phyloP scores from a whole-genome alignment of 2,113 vertebrate species.

The Excalfactoria chinensis region DNA sequence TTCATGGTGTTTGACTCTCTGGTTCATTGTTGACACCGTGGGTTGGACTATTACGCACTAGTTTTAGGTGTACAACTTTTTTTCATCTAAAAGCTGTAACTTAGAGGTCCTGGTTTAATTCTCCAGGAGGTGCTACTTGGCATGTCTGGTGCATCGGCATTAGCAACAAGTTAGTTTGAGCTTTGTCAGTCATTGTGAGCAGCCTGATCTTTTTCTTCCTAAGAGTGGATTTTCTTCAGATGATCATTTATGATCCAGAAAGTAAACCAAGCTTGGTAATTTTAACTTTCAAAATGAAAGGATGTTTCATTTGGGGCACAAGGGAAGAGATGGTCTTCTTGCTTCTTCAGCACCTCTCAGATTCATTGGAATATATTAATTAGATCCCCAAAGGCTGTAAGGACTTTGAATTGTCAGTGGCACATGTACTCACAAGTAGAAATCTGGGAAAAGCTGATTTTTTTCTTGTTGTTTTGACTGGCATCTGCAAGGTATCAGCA shows the following conservation, averaged over 20 bases:
- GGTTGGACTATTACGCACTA: not conserved
- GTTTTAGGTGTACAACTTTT: not conserved
- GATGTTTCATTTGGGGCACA: not conserved
- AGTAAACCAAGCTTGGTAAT: not conserved
- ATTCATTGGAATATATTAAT: slow-evolving; percentile 4
- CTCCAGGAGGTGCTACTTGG: not conserved
- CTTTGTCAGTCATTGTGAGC: not conserved
- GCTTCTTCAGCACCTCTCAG: not conserved
- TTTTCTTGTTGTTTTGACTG: slow-evolving; percentile 15
- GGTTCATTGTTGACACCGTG: not conserved
- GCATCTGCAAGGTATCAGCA: not conserved
- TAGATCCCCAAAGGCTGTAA: not conserved
- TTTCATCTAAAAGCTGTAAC: not conserved
- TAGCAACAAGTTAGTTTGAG: not conserved
- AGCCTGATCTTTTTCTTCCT: not conserved
- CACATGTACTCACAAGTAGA: not conserved
- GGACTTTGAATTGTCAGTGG: slow-evolving; percentile 17
- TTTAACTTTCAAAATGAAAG: slow-evolving; percentile 28
- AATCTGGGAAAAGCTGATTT: not conserved
- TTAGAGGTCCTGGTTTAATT: not conserved
- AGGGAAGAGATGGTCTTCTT: not conserved
- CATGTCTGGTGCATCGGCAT: not conserved
- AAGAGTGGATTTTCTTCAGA: not conserved
- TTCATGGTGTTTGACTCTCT: not conserved
- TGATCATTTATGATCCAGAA: not conserved